Base-by-base conservation (phyloP, 2,797 vertebrate genomes). In the Macropus fuliginosus region DNA sequence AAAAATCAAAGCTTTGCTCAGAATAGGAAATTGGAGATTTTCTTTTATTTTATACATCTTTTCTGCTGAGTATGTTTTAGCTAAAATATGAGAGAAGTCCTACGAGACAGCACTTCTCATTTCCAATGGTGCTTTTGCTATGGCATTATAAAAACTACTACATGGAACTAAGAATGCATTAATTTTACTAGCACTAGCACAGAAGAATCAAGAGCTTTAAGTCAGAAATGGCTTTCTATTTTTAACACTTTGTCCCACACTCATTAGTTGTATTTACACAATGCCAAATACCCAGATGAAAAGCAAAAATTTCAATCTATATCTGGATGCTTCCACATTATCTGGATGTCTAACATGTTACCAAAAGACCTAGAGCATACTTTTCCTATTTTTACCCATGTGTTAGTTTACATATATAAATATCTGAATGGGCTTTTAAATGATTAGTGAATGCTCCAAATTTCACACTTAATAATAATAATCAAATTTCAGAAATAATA, bases 41-140 rank as follows among this genome's bases (percentile, higher is more conserved):
- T 98, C 98, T 98, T 98, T 98, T 98, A 98, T 99, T 99, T 99
- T 99, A 98, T 98, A 98, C 99, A 98, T 98, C 98, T 98, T 98
- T 98, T 98, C 98, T 98, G 98, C 98, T 98, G 98, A 98, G 98
- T 98, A 98, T 97, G 98, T 98, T 98, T 98, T 98, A 98, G 97
- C 98, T 98, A 98, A 98, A 98, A 98, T 89, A 92, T 98, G 98
- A 98, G 98, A 98, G 97, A 98, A 98, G 98, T 98, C 98, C 97
- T 97, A 96, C 98, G 98, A 98, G 98, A 97, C 97, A 98, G 97
- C 97, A 97, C 96, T 98, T 97, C 97, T 98, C 96, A 97, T 98
- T 98, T 98, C 98, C 96, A 98, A 96, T 95, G 96, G 52, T 95
- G 97, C 96, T 98, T 98, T 96, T 98, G 96, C 96, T 96, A 95